Conservation (phyloP, 2,888 invertebrate genomes). For the Plagiodera versicolora region DNA sequence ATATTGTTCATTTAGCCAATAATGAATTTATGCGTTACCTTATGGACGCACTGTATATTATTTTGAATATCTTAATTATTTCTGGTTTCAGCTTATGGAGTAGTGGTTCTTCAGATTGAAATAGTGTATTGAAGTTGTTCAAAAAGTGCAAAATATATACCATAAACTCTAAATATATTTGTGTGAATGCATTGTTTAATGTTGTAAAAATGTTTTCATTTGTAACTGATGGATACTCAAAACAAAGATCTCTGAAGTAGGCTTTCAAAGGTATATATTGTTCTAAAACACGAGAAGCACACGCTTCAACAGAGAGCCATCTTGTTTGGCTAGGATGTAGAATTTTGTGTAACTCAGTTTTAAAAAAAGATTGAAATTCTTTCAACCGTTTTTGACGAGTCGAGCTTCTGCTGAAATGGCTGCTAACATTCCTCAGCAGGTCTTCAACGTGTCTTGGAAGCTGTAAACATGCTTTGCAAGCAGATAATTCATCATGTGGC, state of each 20-base stretch:
- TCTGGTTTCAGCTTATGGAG: background rate
- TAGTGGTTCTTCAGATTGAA: background rate
- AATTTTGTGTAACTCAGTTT: constrained; percentile 6
- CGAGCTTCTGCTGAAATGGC: constrained; percentile 9
- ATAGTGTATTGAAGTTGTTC: constrained; percentile 6
- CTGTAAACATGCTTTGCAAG: constrained; percentile 8
- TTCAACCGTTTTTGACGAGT: constrained; percentile 1
- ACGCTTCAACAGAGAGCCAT: constrained; percentile 11
- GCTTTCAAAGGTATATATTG: constrained; percentile 4
- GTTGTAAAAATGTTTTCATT: constrained; percentile 7
- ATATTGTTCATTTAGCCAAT: too few species aligned
- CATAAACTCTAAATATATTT: constrained; percentile 13
- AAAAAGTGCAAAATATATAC: constrained; percentile 7
- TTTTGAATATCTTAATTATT: constrained; percentile 2
- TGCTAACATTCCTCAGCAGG: constrained; percentile 9
- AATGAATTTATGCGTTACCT: too few species aligned
- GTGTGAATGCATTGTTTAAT: constrained; percentile 6
- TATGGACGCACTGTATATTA: background rate
- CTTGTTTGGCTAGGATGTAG: constrained; percentile 13
- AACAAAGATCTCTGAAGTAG: constrained; percentile 8
- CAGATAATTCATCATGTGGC: constrained; percentile 10
- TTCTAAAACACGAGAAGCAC: constrained; percentile 12
- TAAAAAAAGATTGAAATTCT: constrained; percentile 8
- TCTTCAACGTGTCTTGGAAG: constrained; percentile 3
- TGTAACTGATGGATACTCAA: constrained; percentile 9